phyloP scores from a whole-genome alignment of 1,140 invertebrate species.

The Drosophila neocordata region DNA sequence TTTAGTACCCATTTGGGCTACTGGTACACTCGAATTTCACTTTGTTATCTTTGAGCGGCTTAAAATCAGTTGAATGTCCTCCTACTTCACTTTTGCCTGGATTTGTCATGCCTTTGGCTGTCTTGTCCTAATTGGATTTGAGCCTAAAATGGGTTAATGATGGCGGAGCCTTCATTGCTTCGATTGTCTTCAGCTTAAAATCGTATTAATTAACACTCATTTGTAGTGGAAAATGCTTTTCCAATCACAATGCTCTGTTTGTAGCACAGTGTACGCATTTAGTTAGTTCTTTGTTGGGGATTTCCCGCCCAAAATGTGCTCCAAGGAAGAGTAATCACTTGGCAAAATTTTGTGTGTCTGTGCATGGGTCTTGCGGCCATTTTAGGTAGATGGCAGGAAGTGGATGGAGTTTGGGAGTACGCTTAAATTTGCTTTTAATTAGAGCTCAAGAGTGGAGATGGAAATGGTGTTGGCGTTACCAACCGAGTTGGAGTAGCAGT shows the following conservation, averaged over 20 bases:
- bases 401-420: conserved; percentile 29
- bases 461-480: neutral
- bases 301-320: conserved; percentile 11
- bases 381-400: conserved; percentile 14
- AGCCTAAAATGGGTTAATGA: conserved; percentile 65
- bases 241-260: conserved; percentile 32
- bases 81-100: neutral
- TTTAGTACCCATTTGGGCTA: neutral
- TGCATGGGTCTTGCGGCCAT: conserved; percentile 5
- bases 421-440: conserved; percentile 75
- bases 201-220: conserved; percentile 69
- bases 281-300: conserved; percentile 15
- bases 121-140: conserved; percentile 60
- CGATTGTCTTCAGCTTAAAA: conserved; percentile 58
- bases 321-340: conserved; percentile 52
- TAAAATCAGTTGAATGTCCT: neutral
- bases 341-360: conserved; percentile 44
- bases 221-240: conserved; percentile 38
- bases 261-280: conserved; percentile 19
- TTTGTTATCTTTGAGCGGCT: conserved; percentile 15
- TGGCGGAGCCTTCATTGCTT: conserved; percentile 22
- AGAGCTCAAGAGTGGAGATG: conserved; percentile 36
- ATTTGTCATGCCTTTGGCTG: conserved; percentile 2
- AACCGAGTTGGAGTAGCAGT: conserved; percentile 16
- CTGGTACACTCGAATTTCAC: conserved; percentile 8